Base-by-base conservation (phyloP, 2,113 vertebrate genomes). In the Takifugu flavidus region DNA sequence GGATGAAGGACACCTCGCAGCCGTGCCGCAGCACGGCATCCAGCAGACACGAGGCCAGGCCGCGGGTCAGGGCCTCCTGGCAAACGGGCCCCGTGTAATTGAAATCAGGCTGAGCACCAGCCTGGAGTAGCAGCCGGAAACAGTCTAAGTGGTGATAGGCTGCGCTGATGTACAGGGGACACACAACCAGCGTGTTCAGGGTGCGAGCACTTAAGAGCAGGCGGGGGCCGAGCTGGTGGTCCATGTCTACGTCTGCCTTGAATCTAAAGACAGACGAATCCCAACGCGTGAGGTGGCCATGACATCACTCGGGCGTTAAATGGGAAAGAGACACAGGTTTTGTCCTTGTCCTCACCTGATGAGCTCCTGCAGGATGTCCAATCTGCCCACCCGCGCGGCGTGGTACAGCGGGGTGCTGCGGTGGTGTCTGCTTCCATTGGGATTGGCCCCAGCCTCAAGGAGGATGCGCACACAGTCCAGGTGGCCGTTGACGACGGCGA, bases 371-470 rank as follows among this genome's bases (percentile, higher is more conserved):
- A 98, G 86, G 31, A 98, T 91, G 83, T 98, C 95, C 0, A 92
- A 88, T 39, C 93, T 83, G 10, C 96, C 96, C 71, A 98, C 93
- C 0, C 94, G 92, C 0, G 94, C 91, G 0, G 95, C 92, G 0
- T 96, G 95, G 86, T 98, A 97, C 13, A 98, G 88, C 0, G 96
- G 95, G 0, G 94, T 96, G 84, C 95, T 97, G 74, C 96, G 94
- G 75, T 97, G 95, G 76, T 96, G 96, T 6, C 91, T 89, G 90
- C 95, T 98, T 11, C 96, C 95, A 0, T 96, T 98, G 63, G 95
- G 95, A 57, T 96, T 91, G 0, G 95, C 95, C 0, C 95, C 94
- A 0, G 95, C 95, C 72, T 94, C 91, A 4, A 98, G 87, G 20
- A 98, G 93, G 77, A 97, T 95, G 70, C 77, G 89, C 7, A 93